Evolutionary conservation across 2,888 invertebrate species (phyloP).

Genomic region (Bugula neritina): DNA sequence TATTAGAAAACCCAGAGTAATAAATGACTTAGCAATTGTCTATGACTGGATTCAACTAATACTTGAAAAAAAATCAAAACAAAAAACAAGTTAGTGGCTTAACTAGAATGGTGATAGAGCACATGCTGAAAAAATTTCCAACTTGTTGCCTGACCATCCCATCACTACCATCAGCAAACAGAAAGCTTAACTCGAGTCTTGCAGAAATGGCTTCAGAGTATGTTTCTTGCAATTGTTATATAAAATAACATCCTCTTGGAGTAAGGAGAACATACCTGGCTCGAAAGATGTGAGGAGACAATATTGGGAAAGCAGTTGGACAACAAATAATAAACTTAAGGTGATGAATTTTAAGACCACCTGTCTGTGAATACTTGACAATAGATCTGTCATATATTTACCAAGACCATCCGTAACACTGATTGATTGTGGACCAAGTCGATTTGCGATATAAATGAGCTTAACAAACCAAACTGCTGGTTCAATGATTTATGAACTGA

Average conservation of each 20-base stretch:
- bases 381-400: background rate
- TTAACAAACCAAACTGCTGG: background rate
- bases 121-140: background rate
- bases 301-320: background rate
- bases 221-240: background rate
- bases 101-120: background rate
- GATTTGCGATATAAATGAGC: background rate
- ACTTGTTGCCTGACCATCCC: background rate
- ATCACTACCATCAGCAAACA: background rate
- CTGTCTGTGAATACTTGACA: background rate
- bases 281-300: background rate
- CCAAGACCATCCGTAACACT: background rate
- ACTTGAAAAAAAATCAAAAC: background rate
- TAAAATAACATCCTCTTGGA: background rate
- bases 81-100: background rate
- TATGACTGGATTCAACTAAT: background rate
- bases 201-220: background rate
- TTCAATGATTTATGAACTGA: background rate
- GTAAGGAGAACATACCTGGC: background rate
- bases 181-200: background rate
- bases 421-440: background rate
- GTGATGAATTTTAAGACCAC: background rate
- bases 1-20: background rate
- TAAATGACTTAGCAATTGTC: background rate
- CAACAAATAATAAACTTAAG: background rate